A percentile compares a stretch with the other conserved stretches of the same genome.
phyloP scores from a whole-genome alignment of 2,797 vertebrate species.

The Gallirallus australis region DNA sequence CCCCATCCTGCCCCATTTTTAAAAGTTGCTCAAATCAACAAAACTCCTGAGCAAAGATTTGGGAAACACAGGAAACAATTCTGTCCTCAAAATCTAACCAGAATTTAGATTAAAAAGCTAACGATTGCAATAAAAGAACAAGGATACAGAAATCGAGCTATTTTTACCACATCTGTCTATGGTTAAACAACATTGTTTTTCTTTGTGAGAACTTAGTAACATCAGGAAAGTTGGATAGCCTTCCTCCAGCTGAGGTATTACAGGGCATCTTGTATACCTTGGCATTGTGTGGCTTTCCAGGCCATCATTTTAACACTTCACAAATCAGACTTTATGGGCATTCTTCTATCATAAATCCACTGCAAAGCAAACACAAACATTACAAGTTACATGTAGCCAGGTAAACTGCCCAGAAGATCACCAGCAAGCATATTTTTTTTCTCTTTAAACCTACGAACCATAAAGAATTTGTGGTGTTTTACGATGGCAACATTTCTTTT shows the following conservation, averaged over 20 bases:
- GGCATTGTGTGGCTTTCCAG: conserved; percentile 63
- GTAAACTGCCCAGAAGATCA: conserved; percentile 31
- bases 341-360: conserved; percentile 39
- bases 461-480: conserved; percentile 34
- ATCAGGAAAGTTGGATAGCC: conserved; percentile 32
- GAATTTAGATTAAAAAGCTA: background rate
- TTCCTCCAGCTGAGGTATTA: conserved; percentile 5
- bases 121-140: background rate
- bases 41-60: background rate
- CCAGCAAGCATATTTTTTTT: background rate
- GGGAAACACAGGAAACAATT: background rate
- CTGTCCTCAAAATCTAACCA: background rate
- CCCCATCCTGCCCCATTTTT: background rate
- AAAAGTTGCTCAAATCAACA: background rate
- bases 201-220: conserved; percentile 46
- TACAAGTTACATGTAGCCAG: conserved; percentile 42
- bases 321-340: conserved; percentile 70
- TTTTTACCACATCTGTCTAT: conserved; percentile 24
- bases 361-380: conserved; percentile 50
- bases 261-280: conserved; percentile 57
- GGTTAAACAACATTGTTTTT: conserved; percentile 36
- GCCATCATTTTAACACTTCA: conserved; percentile 60
- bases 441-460: background rate
- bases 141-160: background rate
- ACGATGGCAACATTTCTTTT: conserved; percentile 43